Percentiles rank a stretch among this genome's conserved stretches.
phyloP scores from a whole-genome alignment of 2,113 vertebrate genomes.

The Marmota flaviventris region DNA sequence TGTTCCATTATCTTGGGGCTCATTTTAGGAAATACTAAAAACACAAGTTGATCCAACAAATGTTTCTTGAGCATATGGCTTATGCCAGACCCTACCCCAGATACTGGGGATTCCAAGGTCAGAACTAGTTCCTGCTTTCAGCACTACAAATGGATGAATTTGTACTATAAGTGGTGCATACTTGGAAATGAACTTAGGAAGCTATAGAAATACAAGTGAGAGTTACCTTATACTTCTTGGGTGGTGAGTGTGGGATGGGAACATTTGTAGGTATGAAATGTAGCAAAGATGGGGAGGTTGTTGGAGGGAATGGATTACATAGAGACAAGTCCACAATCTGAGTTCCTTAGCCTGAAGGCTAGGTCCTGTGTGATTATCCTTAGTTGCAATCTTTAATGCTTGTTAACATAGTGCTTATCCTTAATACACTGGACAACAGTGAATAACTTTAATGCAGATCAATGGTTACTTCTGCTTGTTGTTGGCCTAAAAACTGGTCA shows the following conservation, averaged over 20 bases:
- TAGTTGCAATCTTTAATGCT: conserved; percentile 12
- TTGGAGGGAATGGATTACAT: background rate
- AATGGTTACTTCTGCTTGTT: background rate
- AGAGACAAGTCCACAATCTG: background rate
- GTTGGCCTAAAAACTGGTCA: background rate
- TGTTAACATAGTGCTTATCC: background rate
- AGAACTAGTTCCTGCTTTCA: background rate
- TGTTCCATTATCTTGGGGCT: conserved; percentile 11
- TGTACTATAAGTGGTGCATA: background rate
- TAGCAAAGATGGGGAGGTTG: background rate
- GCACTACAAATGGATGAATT: conserved; percentile 12
- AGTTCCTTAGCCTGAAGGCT: background rate
- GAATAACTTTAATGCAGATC: background rate
- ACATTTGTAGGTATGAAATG: background rate
- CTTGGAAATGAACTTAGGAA: conserved; percentile 5
- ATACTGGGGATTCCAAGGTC: background rate
- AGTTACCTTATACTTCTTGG: background rate
- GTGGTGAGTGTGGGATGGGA: background rate
- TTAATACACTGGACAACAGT: background rate
- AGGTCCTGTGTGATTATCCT: background rate
- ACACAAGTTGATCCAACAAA: background rate
- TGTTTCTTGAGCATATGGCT: background rate
- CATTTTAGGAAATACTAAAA: background rate
- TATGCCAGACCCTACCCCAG: background rate
- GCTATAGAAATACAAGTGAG: background rate